Evolutionary conservation across 1,140 invertebrate species (phyloP).

Genomic region (Microplitis mediator): DNA sequence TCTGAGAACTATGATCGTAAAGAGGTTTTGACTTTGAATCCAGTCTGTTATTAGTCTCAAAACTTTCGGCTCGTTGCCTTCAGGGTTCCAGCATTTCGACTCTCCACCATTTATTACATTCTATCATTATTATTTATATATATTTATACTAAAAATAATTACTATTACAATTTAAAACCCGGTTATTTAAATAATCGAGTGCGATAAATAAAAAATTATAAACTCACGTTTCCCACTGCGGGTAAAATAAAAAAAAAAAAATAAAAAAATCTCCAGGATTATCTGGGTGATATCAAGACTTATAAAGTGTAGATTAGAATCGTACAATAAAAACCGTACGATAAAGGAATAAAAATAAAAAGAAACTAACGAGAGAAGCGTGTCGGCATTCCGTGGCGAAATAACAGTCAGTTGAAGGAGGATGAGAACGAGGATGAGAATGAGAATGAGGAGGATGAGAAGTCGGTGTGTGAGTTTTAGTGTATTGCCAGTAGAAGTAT

Average conservation of each 20-base stretch:
- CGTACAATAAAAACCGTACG: constrained; percentile 18
- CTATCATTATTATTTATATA: no score
- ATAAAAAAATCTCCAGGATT: constrained; percentile 34
- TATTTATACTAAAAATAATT: no score
- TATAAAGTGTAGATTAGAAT: constrained; percentile 45
- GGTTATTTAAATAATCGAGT: no score
- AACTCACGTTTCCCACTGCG: no score
- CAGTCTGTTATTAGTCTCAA: constrained; percentile 14
- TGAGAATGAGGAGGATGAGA: constrained; percentile 22
- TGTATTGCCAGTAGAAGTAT: constrained; percentile 32
- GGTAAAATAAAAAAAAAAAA: constrained; percentile 5
- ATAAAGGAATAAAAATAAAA: constrained; percentile 27
- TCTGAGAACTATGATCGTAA: constrained; percentile 61
- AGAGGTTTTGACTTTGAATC: constrained; percentile 35
- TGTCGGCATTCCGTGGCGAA: constrained; percentile 21
- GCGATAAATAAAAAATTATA: no score
- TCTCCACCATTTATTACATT: constrained; percentile 30
- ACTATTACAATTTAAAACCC: no score
- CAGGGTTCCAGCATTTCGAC: constrained; percentile 38
- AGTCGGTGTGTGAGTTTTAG: constrained; percentile 51
- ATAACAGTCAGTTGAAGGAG: constrained; percentile 2
- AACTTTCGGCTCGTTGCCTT: not conserved
- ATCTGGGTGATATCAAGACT: constrained; percentile 46
- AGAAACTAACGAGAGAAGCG: constrained; percentile 10
- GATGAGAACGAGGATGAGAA: constrained; percentile 9